Evolutionary conservation across 2,797 vertebrate species (phyloP).

Genomic region (Sebastes trivittatus): DNA sequence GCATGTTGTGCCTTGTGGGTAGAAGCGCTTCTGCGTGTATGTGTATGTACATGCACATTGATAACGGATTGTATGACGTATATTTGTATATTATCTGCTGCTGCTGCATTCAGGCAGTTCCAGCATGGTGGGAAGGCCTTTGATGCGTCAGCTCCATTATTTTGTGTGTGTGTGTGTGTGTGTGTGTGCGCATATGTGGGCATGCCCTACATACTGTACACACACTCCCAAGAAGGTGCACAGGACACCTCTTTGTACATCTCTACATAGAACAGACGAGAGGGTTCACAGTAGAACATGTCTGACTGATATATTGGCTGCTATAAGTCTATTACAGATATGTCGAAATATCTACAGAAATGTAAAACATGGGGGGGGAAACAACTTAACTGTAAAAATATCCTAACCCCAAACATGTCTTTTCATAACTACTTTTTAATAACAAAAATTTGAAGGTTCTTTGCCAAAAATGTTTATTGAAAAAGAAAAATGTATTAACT

Average conservation of each 20-base stretch:
- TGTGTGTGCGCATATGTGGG: background rate
- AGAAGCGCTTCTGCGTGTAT: background rate
- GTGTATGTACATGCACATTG: background rate
- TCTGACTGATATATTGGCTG: background rate
- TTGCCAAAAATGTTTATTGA: no score
- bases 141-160: conserved; percentile 13
- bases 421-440: no score
- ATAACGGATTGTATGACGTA: background rate
- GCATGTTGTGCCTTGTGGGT: background rate
- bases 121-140: conserved; percentile 25
- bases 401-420: no score
- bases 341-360: no score
- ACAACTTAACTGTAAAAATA: no score
- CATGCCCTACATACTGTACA: conserved; percentile 48
- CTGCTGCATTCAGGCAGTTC: conserved; percentile 5
- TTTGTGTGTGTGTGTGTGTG: background rate
- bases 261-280: no score
- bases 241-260: background rate
- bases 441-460: no score
- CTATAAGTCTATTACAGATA: background rate
- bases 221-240: conserved; percentile 10
- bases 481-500: no score
- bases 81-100: background rate
- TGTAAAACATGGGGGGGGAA: no score
- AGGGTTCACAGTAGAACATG: background rate